Evolutionary conservation across 2,888 invertebrate species (phyloP).

Genomic region (Drosophila subsilvestris): DNA sequence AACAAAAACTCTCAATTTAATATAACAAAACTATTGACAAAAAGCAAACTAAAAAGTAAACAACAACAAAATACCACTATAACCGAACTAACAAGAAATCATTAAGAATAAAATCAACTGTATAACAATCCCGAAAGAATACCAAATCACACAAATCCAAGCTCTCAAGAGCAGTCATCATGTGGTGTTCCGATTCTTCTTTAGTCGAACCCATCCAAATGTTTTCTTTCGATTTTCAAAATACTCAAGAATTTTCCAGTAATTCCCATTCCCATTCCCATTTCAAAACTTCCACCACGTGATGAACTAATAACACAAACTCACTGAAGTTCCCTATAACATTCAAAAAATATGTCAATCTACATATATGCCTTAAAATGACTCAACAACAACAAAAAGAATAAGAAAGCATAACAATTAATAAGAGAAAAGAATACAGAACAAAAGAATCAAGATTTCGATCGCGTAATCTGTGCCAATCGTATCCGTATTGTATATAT

Average conservation of each 20-base stretch:
- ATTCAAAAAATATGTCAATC: neutral
- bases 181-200: neutral
- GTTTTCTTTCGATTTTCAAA: neutral
- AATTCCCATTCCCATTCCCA: neutral
- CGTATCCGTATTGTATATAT: slow-evolving; percentile 68
- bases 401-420: slow-evolving; percentile 8
- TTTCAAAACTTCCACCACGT: slow-evolving; percentile 9
- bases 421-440: slow-evolving; percentile 27
- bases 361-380: slow-evolving; percentile 1
- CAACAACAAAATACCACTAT: slow-evolving; percentile 3
- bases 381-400: neutral
- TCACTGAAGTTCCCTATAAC: neutral
- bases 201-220: neutral
- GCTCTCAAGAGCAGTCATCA: neutral
- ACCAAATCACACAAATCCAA: neutral
- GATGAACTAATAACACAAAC: neutral
- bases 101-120: slow-evolving; percentile 10
- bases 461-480: slow-evolving; percentile 83
- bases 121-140: slow-evolving; percentile 6
- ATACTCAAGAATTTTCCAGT: neutral
- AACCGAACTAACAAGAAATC: slow-evolving; percentile 28
- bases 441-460: slow-evolving; percentile 43
- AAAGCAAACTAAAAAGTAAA: slow-evolving; percentile 31
- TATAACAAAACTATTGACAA: slow-evolving; percentile 29
- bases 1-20: slow-evolving; percentile 24